Evolutionary conservation across 2,113 vertebrate genomes (phyloP).

Genomic region (Psettodes erumei): DNA sequence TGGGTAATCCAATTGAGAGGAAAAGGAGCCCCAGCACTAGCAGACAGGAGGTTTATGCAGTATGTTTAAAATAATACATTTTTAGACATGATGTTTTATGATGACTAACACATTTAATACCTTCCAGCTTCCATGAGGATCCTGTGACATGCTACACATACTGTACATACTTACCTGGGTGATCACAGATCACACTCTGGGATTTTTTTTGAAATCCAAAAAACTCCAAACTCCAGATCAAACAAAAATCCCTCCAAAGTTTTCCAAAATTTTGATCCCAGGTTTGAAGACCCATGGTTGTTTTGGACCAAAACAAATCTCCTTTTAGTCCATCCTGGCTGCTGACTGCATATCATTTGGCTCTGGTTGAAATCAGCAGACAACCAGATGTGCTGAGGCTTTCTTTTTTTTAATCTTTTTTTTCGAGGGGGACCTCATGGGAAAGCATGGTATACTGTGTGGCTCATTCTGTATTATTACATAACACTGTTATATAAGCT

Average conservation of each 20-base stretch:
- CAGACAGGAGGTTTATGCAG: slow-evolving; percentile 21
- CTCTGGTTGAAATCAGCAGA: slow-evolving; percentile 29
- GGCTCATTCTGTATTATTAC: slow-evolving; percentile 43
- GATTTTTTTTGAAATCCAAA: slow-evolving; percentile 5
- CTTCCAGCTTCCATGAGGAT: neutral
- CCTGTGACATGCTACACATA: too few species aligned
- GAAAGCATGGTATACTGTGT: slow-evolving; percentile 27
- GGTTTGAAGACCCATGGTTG: neutral
- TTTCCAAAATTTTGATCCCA: slow-evolving; percentile 22
- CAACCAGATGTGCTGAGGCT: slow-evolving; percentile 56
- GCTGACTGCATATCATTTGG: slow-evolving; percentile 35
- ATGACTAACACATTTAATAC: neutral
- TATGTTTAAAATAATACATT: slow-evolving; percentile 22
- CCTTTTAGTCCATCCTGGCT: slow-evolving; percentile 13
- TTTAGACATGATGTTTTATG: slow-evolving; percentile 11
- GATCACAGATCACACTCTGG: neutral
- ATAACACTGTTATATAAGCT: slow-evolving; percentile 56
- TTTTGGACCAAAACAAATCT: slow-evolving; percentile 30
- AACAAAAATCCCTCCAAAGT: slow-evolving; percentile 14
- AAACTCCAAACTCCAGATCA: slow-evolving; percentile 46
- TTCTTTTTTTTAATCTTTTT: neutral
- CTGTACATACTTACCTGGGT: too few species aligned
- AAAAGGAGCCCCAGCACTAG: slow-evolving; percentile 13
- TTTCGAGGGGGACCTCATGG: slow-evolving; percentile 10
- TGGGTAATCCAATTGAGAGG: slow-evolving; percentile 26